phyloP scores from a whole-genome alignment of 2,888 invertebrate species.

The Buathra laborator region DNA sequence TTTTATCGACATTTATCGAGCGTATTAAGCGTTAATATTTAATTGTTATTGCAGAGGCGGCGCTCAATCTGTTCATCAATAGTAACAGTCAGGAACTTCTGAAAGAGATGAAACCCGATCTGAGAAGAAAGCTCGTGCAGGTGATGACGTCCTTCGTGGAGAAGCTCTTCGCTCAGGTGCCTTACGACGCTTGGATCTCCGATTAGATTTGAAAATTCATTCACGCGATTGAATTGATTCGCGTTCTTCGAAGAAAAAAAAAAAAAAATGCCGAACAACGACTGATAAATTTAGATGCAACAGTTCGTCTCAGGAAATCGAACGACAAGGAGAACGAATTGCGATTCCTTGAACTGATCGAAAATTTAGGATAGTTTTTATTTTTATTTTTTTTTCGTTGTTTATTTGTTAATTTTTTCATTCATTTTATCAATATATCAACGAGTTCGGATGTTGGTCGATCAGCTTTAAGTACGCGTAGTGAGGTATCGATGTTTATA shows the following conservation, averaged over 20 bases:
- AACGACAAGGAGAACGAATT: constrained; percentile 14
- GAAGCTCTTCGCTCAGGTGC: constrained; percentile 91
- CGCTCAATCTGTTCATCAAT: constrained; percentile 94
- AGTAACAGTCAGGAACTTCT: constrained; percentile 93
- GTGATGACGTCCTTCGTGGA: constrained; percentile 92
- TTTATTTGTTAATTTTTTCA: background rate
- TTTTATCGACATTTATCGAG: background rate
- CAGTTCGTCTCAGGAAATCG: constrained; percentile 41
- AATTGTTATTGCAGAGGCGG: constrained; percentile 89
- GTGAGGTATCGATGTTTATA: too few relatives aligned
- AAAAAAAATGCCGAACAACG: constrained; percentile 37
- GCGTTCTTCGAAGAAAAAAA: background rate
- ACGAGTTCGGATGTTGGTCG: background rate
- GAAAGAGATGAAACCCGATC: constrained; percentile 95
- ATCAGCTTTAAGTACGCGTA: background rate
- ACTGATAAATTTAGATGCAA: constrained; percentile 49
- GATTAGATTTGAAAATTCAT: constrained; percentile 75
- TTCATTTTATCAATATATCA: background rate
- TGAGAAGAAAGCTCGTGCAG: constrained; percentile 91
- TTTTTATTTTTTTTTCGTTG: background rate
- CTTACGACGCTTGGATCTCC: constrained; percentile 92
- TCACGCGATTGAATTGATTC: constrained; percentile 18
- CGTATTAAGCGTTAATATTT: background rate
- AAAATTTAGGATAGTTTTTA: background rate
- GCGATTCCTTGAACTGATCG: background rate